Percentiles rank a stretch among this genome's conserved stretches.
phyloP scores from a whole-genome alignment of 2,797 vertebrate species.

The Miichthys miiuy region DNA sequence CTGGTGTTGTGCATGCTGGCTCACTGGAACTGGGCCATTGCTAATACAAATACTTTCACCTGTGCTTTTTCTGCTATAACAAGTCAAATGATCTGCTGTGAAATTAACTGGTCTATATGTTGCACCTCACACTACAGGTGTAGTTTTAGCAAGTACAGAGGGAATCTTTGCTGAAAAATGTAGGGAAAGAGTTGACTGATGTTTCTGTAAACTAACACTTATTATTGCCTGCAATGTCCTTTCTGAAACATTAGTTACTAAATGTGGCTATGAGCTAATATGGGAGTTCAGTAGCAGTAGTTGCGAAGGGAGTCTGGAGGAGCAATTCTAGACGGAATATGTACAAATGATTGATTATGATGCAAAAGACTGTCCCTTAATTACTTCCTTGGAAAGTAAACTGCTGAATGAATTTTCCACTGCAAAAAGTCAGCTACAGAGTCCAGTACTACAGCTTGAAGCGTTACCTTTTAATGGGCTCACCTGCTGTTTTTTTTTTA shows the following conservation, averaged over 20 bases:
- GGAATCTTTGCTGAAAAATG: not conserved
- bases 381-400: not conserved
- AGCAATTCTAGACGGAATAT: not conserved
- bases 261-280: not conserved
- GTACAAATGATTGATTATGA: not conserved
- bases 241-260: not conserved
- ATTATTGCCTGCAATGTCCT: not conserved
- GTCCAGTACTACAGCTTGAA: not conserved
- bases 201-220: not conserved
- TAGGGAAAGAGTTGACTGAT: not conserved
- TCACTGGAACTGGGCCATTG: not conserved
- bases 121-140: not conserved
- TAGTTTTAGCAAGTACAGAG: not conserved
- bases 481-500: not conserved
- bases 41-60: not conserved
- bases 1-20: not conserved
- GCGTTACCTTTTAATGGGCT: not conserved
- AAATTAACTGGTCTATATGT: not conserved
- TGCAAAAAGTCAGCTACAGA: not conserved
- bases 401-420: no score
- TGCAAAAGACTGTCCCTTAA: not conserved
- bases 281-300: not conserved
- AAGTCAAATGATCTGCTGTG: not conserved
- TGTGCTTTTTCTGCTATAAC: not conserved
- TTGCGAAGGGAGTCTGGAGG: not conserved